Conservation (phyloP, 2,888 invertebrate genomes). For the Mesopsocus fuscifrons region DNA sequence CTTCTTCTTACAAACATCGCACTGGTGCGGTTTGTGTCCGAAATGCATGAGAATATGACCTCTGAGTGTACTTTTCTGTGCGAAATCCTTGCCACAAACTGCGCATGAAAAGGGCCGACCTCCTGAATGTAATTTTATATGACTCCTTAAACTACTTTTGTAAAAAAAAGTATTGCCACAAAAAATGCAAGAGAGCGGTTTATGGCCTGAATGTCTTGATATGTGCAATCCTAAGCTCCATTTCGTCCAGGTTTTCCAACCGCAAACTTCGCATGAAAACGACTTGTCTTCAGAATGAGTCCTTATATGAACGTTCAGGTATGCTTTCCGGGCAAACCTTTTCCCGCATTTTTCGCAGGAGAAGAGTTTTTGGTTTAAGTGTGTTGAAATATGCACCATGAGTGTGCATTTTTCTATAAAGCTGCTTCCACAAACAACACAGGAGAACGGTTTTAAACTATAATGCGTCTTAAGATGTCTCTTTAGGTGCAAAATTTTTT, state of each 20-base stretch:
- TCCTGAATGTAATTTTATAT: constrained; percentile 6
- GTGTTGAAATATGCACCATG: too few relatives aligned
- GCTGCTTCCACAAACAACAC: too few relatives aligned
- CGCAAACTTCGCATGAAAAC: constrained; percentile 7
- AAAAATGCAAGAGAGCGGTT: constrained; percentile 6
- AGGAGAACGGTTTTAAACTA: too few relatives aligned
- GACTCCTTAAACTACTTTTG: neutral
- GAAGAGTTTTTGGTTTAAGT: too few relatives aligned
- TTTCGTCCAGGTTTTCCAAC: neutral
- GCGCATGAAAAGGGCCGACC: constrained; percentile 6
- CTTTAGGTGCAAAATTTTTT: too few relatives aligned
- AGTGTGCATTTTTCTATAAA: too few relatives aligned
- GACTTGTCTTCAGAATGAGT: constrained; percentile 9
- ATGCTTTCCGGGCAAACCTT: neutral
- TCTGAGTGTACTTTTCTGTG: constrained; percentile 4
- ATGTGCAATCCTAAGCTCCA: constrained; percentile 6
- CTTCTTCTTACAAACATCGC: constrained; percentile 10
- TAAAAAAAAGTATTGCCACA: constrained; percentile 3
- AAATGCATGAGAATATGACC: constrained; percentile 10
- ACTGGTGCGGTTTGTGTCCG: constrained; percentile 10
- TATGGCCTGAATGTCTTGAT: constrained; percentile 8
- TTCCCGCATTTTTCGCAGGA: constrained; percentile 5
- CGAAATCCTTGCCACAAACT: constrained; percentile 7
- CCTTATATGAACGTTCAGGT: constrained; percentile 3
- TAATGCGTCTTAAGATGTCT: too few relatives aligned